Evolutionary conservation across 2,888 invertebrate species (phyloP).

Genomic region (Cheilosia variabilis): DNA sequence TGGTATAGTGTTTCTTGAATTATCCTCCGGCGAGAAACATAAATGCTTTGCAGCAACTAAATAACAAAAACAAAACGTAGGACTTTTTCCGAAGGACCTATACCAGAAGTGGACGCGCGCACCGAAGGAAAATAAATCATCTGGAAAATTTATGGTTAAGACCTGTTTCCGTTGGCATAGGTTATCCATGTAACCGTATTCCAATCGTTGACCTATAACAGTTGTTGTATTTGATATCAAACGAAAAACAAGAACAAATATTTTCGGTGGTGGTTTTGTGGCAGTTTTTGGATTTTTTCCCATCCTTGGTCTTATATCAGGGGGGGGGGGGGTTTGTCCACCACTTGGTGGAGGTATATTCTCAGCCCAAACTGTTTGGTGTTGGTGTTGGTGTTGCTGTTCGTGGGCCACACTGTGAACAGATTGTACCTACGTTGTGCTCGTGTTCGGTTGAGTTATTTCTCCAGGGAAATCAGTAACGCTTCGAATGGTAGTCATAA

Average conservation of each 20-base stretch:
- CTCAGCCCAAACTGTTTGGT: constrained; percentile 12
- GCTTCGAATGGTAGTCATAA: constrained; percentile 68
- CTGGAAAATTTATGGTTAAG: constrained; percentile 71
- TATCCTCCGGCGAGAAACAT: constrained; percentile 32
- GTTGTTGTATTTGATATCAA: constrained; percentile 58
- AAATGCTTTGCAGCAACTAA: constrained; percentile 20
- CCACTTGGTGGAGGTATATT: constrained; percentile 13
- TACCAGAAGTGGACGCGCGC: constrained; percentile 51
- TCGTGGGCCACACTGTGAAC: constrained; percentile 63
- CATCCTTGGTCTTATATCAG: background rate
- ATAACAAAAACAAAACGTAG: constrained; percentile 32
- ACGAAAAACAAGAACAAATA: constrained; percentile 35
- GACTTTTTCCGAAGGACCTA: constrained; percentile 31
- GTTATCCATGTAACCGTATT: constrained; percentile 67
- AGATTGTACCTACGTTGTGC: constrained; percentile 63
- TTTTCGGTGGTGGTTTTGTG: constrained; percentile 45
- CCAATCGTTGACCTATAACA: constrained; percentile 71
- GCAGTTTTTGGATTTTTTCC: constrained; percentile 42
- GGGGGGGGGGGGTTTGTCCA: constrained; percentile 1
- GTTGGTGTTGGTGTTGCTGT: constrained; percentile 38
- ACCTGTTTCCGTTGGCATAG: constrained; percentile 67
- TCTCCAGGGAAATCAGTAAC: constrained; percentile 69
- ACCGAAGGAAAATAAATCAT: constrained; percentile 66
- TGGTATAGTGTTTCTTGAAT: constrained; percentile 31
- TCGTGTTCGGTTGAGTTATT: constrained; percentile 67